Evolutionary conservation across 2,797 vertebrate species (phyloP), one percentile per base, ranked within the genome.

Genomic region (Micropoecilia bifurca): DNA sequence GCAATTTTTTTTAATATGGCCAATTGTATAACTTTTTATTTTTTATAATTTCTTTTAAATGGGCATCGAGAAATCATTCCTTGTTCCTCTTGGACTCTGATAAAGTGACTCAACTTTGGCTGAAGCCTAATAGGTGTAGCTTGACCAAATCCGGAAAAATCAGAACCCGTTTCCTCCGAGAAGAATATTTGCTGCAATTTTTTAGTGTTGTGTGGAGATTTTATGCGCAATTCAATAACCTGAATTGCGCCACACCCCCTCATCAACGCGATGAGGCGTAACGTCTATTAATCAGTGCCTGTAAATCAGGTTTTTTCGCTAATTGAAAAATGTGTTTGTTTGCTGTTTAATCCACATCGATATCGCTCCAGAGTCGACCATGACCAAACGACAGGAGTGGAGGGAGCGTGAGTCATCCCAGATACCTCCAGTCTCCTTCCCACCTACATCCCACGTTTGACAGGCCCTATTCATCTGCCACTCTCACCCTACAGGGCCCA

Each of bases 331-430:
- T 1, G 4, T 53, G 4, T 18, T 71, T 71, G 25, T 47, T 7
- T 47, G 2, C 9, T 20, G 71, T 78, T 61, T 39, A 43, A 25
- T 50, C n/a, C 16, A 28, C 47, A 73, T 66, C 22, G 47, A 72
- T 82, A 33, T 83, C 13, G 14, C 61, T 87, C 74, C 75, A 43
- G 86, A 83, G 75, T 78, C 78, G 30, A 78, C 81, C 83, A 50
- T 84, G 87, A 81, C 85, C 90, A 80, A 57, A 83, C 87, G 88
- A 88, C 88, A 83, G 90, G 85, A 90, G 90, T 81, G 86, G 81
- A 93, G 88, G 89, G 87, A 83, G 89, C 12, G 80, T 93, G 93
- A 94, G 78, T 93, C 92, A 93, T 85, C 90, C 73, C 78, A 85
- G 84, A 91, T 88, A 85, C 80, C 87, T 89, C 33, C 20, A 90